These are phyloP conservation scores for Drosophila barbarae DNA, from an alignment of 2,888 invertebrate genomes.

Conservation along the genomic window DNA sequence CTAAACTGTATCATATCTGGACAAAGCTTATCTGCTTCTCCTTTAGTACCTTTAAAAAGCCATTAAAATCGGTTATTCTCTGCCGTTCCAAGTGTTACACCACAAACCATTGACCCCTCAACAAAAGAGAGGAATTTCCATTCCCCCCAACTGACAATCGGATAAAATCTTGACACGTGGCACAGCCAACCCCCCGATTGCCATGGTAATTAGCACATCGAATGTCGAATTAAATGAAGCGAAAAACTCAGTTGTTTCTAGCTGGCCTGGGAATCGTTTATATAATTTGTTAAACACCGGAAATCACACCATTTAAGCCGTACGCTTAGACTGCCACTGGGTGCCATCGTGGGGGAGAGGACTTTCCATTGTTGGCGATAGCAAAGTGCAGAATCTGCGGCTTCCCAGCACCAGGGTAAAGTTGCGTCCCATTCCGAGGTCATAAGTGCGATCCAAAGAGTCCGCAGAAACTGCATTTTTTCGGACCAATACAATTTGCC, in stretches of 20 bases:
- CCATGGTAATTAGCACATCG: slow-evolving; percentile 51
- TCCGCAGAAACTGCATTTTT: slow-evolving; percentile 73
- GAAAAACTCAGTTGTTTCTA: slow-evolving; percentile 51
- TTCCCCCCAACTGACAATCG: slow-evolving; percentile 1
- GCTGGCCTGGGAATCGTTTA: slow-evolving; percentile 17
- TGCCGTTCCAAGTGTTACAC: background rate
- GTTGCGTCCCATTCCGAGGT: slow-evolving; percentile 86
- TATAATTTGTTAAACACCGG: background rate
- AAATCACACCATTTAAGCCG: slow-evolving; percentile 2
- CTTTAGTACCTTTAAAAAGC: background rate
- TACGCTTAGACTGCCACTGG: slow-evolving; percentile 80
- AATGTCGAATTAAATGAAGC: slow-evolving; percentile 59
- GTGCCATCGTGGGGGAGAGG: slow-evolving; percentile 89
- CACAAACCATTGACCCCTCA: background rate
- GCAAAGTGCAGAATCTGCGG: slow-evolving; percentile 87
- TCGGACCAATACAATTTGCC: slow-evolving; percentile 28
- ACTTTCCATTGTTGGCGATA: slow-evolving; percentile 88
- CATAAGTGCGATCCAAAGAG: slow-evolving; percentile 81
- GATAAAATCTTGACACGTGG: slow-evolving; percentile 45
- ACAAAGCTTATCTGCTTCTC: background rate
- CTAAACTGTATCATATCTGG: background rate
- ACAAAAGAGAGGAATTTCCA: slow-evolving; percentile 1
- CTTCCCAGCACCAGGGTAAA: slow-evolving; percentile 84
- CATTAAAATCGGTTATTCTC: background rate
- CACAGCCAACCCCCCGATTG: slow-evolving; percentile 1